Conservation (phyloP, 2,797 vertebrate species). For the Mormyrops boulengeri region DNA sequence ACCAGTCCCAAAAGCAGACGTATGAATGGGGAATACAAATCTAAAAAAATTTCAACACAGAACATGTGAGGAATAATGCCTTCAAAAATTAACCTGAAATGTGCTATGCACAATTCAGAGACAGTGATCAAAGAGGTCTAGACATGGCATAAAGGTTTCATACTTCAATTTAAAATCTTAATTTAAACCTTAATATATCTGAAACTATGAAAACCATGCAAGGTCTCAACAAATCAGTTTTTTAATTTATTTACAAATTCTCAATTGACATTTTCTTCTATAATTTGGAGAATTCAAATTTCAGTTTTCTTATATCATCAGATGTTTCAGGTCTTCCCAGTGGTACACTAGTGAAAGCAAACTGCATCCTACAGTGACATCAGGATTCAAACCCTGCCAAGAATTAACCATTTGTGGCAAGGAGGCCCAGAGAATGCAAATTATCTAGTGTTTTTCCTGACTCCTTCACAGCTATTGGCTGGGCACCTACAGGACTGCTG, state of each 20-base stretch:
- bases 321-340: not conserved
- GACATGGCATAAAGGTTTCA: not conserved
- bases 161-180: not conserved
- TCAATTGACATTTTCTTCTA: not conserved
- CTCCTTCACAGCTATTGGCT: not conserved
- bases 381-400: not conserved
- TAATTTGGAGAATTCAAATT: not conserved
- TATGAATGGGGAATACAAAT: not conserved
- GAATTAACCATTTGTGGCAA: not conserved
- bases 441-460: not conserved
- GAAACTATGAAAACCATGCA: not conserved
- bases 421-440: not conserved
- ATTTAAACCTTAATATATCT: not conserved
- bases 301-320: not conserved
- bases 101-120: not conserved
- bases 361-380: not conserved
- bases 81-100: not conserved
- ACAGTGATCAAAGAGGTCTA: not conserved
- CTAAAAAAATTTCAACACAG: not conserved
- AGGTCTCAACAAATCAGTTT: not conserved
- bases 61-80: not conserved
- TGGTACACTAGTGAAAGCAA: not conserved
- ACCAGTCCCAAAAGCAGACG: not conserved
- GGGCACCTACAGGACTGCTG: not conserved
- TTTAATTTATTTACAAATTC: not conserved